Percentiles rank a stretch among this genome's conserved stretches.
Evolutionary conservation across 2,888 invertebrate genomes (phyloP).

Genomic region (Notocelia uddmanniana): DNA sequence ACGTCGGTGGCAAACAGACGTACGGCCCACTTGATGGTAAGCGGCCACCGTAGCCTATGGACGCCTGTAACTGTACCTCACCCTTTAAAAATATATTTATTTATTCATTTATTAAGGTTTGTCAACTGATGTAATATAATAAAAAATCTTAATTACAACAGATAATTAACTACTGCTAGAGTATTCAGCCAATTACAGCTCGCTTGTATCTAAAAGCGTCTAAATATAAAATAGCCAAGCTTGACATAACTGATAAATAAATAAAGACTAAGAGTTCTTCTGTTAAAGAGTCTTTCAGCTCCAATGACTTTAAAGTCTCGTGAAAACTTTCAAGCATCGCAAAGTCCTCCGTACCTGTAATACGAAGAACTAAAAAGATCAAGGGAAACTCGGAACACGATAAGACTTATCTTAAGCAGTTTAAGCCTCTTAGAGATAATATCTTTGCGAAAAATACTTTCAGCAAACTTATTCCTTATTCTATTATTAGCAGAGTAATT

Average conservation of each 20-base stretch:
- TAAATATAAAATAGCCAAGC: background rate
- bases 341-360: constrained; percentile 10
- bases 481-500: background rate
- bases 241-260: background rate
- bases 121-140: too few species aligned
- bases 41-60: too few species aligned
- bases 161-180: too few species aligned
- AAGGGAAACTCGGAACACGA: constrained; percentile 3
- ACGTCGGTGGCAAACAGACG: too few species aligned
- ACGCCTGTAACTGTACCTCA: too few species aligned
- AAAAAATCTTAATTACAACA: too few species aligned
- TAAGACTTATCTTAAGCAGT: background rate
- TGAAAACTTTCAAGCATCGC: background rate
- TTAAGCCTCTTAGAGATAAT: background rate
- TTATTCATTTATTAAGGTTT: too few species aligned
- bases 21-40: too few species aligned
- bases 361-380: constrained; percentile 1
- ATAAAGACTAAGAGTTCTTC: background rate
- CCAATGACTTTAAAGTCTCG: background rate
- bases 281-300: background rate
- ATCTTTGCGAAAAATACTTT: background rate
- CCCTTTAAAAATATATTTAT: too few species aligned
- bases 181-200: too few species aligned
- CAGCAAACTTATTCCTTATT: background rate
- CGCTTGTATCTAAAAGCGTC: too few species aligned